Evolutionary conservation across 1,140 invertebrate species (phyloP).

Genomic region (Zophobas atratus): DNA sequence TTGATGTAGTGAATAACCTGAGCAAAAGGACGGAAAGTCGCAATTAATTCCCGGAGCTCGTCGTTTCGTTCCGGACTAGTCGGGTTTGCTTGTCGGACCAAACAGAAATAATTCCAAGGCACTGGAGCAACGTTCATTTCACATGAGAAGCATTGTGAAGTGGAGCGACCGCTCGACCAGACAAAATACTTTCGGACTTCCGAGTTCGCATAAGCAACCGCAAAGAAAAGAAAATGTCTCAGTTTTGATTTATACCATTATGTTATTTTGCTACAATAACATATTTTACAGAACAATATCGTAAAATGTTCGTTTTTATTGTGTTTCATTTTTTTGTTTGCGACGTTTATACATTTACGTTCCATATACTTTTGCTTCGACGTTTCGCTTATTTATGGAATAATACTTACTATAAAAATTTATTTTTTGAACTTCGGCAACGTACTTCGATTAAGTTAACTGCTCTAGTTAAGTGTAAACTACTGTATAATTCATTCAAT

Average conservation of each 20-base stretch:
- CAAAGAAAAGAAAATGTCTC: conserved; percentile 45
- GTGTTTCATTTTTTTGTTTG: conserved; percentile 45
- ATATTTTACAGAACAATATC: conserved; percentile 52
- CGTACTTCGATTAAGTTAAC: not conserved
- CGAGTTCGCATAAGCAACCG: conserved; percentile 42
- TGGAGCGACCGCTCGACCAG: conserved; percentile 14
- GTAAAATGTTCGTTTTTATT: conserved; percentile 51
- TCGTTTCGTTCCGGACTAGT: conserved; percentile 37
- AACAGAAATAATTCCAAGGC: conserved; percentile 22
- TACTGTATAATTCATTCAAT: not conserved
- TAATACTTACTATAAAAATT: conserved; percentile 30
- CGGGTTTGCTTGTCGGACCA: conserved; percentile 11
- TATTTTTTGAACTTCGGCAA: conserved; percentile 5
- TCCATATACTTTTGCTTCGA: conserved; percentile 47
- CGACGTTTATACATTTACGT: conserved; percentile 51
- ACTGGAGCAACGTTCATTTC: conserved; percentile 13
- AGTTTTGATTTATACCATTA: conserved; percentile 51
- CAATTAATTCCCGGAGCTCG: conserved; percentile 35
- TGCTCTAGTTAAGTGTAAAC: not conserved
- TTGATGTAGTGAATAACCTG: conserved; percentile 4
- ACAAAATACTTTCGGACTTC: conserved; percentile 43
- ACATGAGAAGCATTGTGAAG: conserved; percentile 24
- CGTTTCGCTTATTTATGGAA: conserved; percentile 35
- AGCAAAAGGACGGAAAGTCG: conserved; percentile 36
- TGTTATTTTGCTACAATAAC: conserved; percentile 52